These are phyloP conservation scores for Exaiptasia diaphana DNA, from an alignment of 64 coral and sea anemone genomes.

Conservation along the genomic window DNA sequence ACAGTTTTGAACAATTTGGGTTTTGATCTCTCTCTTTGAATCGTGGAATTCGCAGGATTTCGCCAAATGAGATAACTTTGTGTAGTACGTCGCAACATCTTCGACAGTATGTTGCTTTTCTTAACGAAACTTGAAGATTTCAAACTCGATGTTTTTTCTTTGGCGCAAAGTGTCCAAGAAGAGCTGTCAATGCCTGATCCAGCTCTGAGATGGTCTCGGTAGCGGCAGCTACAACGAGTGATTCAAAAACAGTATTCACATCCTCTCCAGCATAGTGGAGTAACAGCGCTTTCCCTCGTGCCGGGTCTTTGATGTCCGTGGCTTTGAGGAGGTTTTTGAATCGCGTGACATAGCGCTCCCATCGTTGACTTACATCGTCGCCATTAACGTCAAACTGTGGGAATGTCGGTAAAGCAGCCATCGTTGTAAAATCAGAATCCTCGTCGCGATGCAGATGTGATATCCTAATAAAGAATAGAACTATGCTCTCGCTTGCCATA, in stretches of 20 bases:
- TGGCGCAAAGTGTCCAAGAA: background rate
- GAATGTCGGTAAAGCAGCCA: background rate
- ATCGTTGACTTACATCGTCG: background rate
- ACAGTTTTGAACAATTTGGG: constrained; percentile 9
- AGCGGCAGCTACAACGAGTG: background rate
- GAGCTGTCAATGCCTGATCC: background rate
- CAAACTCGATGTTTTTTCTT: background rate
- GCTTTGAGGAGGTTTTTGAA: too few relatives aligned
- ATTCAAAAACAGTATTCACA: too few relatives aligned
- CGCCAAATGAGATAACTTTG: too few relatives aligned
- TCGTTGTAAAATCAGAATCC: too few relatives aligned
- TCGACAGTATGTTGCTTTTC: too few relatives aligned
- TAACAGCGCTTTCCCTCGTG: too few relatives aligned
- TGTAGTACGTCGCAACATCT: too few relatives aligned
- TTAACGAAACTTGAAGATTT: constrained; percentile 13
- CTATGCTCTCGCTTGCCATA: too few relatives aligned
- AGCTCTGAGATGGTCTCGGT: background rate
- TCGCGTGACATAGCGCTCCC: background rate
- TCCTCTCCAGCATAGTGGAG: too few relatives aligned
- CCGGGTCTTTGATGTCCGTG: too few relatives aligned
- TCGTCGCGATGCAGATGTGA: too few relatives aligned
- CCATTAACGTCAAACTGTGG: background rate
- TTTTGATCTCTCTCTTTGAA: background rate
- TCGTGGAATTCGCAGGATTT: background rate
- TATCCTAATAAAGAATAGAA: too few relatives aligned